A percentile compares a stretch with the other conserved stretches of the same genome.
Conservation (phyloP, 2,113 vertebrate species). For the Campylomormyrus tamandua region DNA sequence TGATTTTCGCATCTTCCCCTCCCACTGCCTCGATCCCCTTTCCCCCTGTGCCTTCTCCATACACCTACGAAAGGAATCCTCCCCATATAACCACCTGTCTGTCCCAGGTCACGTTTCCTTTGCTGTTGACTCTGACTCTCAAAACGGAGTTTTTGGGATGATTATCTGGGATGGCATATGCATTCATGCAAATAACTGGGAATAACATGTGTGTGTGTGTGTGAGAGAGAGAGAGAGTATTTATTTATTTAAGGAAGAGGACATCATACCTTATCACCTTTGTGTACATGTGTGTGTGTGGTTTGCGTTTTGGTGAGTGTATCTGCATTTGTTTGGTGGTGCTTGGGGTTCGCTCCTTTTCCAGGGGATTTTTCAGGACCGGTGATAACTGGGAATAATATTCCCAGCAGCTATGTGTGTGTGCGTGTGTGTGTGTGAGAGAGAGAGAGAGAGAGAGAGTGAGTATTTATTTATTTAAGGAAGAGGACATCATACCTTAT, state of each 20-base stretch:
- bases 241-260: neutral
- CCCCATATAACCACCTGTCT: neutral
- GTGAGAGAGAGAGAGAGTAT: neutral
- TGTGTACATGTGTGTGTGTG: neutral
- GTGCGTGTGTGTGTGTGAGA: too few species aligned
- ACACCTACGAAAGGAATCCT: neutral
- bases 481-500: slow-evolving; percentile 4
- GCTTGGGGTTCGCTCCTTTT: slow-evolving; percentile 21
- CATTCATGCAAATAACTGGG: neutral
- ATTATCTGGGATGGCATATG: neutral
- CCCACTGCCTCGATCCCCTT: neutral
- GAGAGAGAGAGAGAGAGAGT: neutral
- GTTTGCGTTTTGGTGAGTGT: neutral
- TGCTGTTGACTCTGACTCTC: neutral
- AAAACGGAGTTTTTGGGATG: neutral
- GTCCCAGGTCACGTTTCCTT: neutral
- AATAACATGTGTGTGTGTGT: neutral
- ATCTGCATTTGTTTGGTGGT: slow-evolving; percentile 8
- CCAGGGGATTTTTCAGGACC: slow-evolving; percentile 65
- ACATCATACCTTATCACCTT: slow-evolving; percentile 12
- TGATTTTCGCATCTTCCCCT: neutral
- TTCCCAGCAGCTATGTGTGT: neutral
- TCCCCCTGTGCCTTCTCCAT: neutral
- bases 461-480: neutral
- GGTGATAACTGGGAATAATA: slow-evolving; percentile 13